Conservation (phyloP, 2,888 invertebrate genomes). For the Fragum fragum region DNA sequence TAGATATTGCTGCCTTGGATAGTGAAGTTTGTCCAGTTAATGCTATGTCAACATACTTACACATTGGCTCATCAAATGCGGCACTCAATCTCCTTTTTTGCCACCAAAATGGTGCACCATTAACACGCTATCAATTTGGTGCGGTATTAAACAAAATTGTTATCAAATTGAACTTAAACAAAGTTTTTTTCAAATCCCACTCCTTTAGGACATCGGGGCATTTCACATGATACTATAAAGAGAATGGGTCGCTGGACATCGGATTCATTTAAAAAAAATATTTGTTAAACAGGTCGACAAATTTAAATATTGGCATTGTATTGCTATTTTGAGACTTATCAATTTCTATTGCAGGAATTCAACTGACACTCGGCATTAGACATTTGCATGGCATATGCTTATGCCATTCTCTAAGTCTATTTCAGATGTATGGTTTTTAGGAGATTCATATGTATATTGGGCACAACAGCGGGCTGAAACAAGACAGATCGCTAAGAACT, state of each 20-base stretch:
- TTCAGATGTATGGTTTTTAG: conserved; percentile 23
- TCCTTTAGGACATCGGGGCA: conserved; percentile 10
- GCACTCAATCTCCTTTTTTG: conserved; percentile 15
- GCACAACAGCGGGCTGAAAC: background rate
- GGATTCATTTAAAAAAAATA: conserved; percentile 11
- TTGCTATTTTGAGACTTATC: background rate
- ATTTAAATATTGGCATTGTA: background rate
- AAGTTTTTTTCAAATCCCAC: conserved; percentile 2
- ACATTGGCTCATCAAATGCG: background rate
- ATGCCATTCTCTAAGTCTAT: conserved; percentile 3
- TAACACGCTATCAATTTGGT: conserved; percentile 27
- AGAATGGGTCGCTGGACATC: conserved; percentile 12
- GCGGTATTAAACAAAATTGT: conserved; percentile 18
- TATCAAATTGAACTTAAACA: background rate
- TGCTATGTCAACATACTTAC: conserved; percentile 3
- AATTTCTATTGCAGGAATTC: background rate
- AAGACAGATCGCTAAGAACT: no score
- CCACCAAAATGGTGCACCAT: background rate
- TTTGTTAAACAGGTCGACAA: background rate
- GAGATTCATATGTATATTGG: background rate
- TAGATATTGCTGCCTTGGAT: background rate
- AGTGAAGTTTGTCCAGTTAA: conserved; percentile 9
- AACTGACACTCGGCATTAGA: background rate
- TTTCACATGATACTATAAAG: conserved; percentile 4
- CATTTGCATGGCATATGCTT: background rate